Evolutionary conservation across 2,888 invertebrate genomes (phyloP), one percentile per base, ranked within the genome.

Genomic region (Mesorhabditis spiculigera): DNA sequence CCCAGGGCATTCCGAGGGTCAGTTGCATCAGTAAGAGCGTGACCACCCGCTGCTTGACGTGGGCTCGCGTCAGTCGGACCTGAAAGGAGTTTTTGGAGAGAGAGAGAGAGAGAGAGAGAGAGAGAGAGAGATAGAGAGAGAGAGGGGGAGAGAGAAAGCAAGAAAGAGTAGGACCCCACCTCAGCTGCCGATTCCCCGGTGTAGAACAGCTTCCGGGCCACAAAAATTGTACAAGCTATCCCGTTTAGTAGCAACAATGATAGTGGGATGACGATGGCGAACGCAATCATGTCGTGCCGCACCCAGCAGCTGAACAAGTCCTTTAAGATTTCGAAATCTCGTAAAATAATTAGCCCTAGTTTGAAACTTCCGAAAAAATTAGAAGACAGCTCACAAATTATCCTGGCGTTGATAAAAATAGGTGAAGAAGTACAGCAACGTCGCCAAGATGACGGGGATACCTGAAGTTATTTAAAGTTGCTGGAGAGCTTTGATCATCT

Each of bases 1-100:
- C 81, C 81, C 80, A 80, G 6, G 81, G 81, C 63, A 78, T 65
- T 61, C 81, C 81, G 42, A 80, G 71, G 0, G 76, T 75, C n/a
- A 80, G 71, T 67, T 79, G 78, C 75, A 79, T 69, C 43, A 68
- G 50, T 4, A 70, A 43, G 4, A 74, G 58, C 3, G 72, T 68
- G 13, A 70, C 28, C 5, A 75, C 58, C 13, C 66, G 70, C 13
- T 65, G 72, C 45, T 62, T 69, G 66, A 66, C 5, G 5, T n/a
- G 16, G 28, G 8, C 10, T 6, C 16, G 10, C 5, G 10, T 16
- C 5, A 6, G 10, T 16, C 5, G 6, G 10, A 63, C 16, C 63
- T 63, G 63, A 63, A 63, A 28, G 41, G 58, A 61, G 69, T 65
- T n/a, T n/a, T n/a, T n/a, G n/a, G n/a, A n/a, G n/a, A n/a, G n/a